Evolutionary conservation across 2,888 invertebrate genomes (phyloP), one percentile per base, ranked within the genome.

Genomic region (Apoderus coryli): DNA sequence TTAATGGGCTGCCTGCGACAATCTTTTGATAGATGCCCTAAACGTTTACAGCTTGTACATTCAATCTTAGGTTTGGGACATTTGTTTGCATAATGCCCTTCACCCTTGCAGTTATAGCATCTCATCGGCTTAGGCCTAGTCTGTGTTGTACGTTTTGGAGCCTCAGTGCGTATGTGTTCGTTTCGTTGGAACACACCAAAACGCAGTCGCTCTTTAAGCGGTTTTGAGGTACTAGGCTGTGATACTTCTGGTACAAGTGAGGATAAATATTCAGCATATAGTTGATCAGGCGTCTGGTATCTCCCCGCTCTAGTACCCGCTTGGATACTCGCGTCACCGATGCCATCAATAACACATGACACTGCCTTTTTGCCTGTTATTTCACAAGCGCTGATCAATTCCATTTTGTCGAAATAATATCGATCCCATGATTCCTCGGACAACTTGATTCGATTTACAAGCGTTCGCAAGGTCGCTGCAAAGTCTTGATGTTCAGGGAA

Each of bases 401-500:
- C 30, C 16, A 30, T 11, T 16, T 34, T 34, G 11, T 32, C 27
- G 16, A 35, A 35, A 19, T 32, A 35, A 28, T 32, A 35, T 7
- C 15, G 12, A 6, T 31, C 31, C 38, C 35, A 35, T 2, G n/a
- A n/a, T n/a, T 24, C 22, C 24, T 38, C 37, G 2, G 25, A 10
- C 15, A n/a, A 3, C 16, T 38, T 38, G 3, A 3, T 9, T 9
- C 38, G 7, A 5, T 29, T 25, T 3, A 37, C 4, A 29, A 37
- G 9, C 10, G 29, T 37, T 14, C 31, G 10, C 6, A 39, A 27
- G 9, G 9, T 10, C 11, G 28, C 12, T 3, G 31, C 39, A 26
- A 29, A 38, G 29, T 38, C 38, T 4, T 19, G 16, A 14, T 34
- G 22, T 3, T 39, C 22, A 40, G 9, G 14, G n/a, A n/a, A n/a